Base-by-base conservation (phyloP, 2,888 invertebrate species). In the Lagria hirta region DNA sequence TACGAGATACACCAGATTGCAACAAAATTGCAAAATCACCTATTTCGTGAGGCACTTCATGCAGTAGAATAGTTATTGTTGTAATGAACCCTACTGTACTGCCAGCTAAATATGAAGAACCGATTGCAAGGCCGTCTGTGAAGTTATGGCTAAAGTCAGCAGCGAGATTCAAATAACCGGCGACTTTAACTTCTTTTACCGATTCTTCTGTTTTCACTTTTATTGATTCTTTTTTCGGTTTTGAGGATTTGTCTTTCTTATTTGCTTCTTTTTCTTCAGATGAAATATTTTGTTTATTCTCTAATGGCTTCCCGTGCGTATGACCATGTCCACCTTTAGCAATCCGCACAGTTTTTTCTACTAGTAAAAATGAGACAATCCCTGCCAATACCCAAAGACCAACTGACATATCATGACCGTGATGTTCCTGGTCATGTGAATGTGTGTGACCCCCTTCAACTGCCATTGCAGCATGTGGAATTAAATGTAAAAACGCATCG, bases 141-240 rank as follows among this genome's bases (percentile, higher is more conserved):
- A 99, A 97, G 73, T 99, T 99, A 70, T 99, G 99, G 7, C 94
- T 85, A 70, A 97, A 97, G 72, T 99, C 99, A 18, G 99, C 99
- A 34, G 92, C 97, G 53, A 99, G 75, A 73, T 99, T 99, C 49
- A 99, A 77, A 69, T 97, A 99, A 2, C 96, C 96, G 18, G 92
- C 82, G 7, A 93, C 87, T 72, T 88, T 84, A 33, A 91, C 84
- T 35, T 82, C 78, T 21, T 64, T 66, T 36, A 54, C 73, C n/a
- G n/a, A n/a, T 43, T 51, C 54, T 12, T 50, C 42, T 20, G 47
- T 50, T 41, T 74, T 62, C 49, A n/a, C n/a, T n/a, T n/a, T 76
- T 74, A 46, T 70, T 72, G 8, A 70, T 59, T 22, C 30, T 29
- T 4, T 44, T 20, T 7, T 28, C 15, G 7, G n/a, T n/a, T 17